phyloP scores from a whole-genome alignment of 2,797 vertebrate species.

The Coregonus suidteri region DNA sequence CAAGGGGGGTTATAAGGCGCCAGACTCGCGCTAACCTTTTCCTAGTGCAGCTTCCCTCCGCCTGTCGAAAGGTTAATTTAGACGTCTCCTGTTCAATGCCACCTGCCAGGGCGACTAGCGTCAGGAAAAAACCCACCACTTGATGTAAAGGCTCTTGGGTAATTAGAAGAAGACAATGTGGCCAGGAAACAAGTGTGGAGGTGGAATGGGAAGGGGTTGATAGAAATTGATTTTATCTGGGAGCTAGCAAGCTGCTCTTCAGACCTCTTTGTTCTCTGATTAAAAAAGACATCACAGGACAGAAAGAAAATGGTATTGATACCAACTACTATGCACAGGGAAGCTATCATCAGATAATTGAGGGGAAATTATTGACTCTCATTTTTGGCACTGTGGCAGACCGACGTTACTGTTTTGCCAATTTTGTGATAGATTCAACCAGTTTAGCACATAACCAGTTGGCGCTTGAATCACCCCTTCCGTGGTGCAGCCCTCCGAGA shows the following conservation, averaged over 20 bases:
- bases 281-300: no score
- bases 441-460: background rate
- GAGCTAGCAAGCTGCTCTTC: conserved; percentile 13
- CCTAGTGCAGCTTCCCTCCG: background rate
- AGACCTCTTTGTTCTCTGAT: conserved; percentile 1
- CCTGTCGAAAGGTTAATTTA: conserved; percentile 8
- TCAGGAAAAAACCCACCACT: background rate
- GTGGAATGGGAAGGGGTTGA: background rate
- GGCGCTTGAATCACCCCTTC: background rate
- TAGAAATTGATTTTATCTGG: conserved; percentile 14
- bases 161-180: background rate
- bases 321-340: background rate
- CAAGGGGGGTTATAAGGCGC: no score
- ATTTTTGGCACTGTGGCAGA: background rate
- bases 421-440: background rate
- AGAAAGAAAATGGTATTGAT: background rate
- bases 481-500: background rate
- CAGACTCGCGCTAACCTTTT: background rate
- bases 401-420: background rate
- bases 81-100: background rate
- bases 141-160: background rate
- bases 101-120: background rate
- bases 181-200: background rate
- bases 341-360: background rate
- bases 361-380: background rate